These are phyloP conservation scores for Urocolius indicus DNA, from an alignment of 2,113 vertebrate species.

Conservation along the genomic window DNA sequence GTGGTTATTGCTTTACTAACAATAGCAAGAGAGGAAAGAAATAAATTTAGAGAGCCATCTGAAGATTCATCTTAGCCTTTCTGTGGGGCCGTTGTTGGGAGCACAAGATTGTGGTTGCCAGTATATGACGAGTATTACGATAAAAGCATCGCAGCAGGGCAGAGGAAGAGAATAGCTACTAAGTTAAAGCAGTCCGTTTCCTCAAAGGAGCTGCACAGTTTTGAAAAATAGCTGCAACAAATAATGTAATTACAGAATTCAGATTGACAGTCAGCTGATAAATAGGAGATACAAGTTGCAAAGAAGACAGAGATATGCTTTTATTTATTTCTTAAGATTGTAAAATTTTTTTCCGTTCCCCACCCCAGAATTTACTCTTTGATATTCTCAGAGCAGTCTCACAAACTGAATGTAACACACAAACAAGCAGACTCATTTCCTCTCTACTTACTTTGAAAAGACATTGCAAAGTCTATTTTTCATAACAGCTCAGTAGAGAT, in stretches of 20 bases:
- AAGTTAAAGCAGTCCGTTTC: slow-evolving; percentile 37
- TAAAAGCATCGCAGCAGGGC: slow-evolving; percentile 37
- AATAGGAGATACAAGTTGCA: background rate
- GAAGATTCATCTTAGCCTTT: slow-evolving; percentile 39
- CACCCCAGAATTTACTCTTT: background rate
- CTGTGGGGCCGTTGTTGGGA: slow-evolving; percentile 17
- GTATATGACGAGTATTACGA: slow-evolving; percentile 35
- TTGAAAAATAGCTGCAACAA: slow-evolving; percentile 31
- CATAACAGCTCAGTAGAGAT: background rate
- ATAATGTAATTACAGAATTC: slow-evolving; percentile 29
- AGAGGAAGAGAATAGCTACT: slow-evolving; percentile 17
- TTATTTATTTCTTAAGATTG: background rate
- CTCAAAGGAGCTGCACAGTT: background rate
- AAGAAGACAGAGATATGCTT: background rate
- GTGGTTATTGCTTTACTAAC: slow-evolving; percentile 9
- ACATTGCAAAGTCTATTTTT: background rate
- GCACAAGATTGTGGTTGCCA: slow-evolving; percentile 36
- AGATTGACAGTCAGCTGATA: slow-evolving; percentile 6
- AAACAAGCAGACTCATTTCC: background rate
- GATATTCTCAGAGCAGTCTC: background rate
- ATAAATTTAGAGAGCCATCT: slow-evolving; percentile 30
- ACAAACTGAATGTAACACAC: background rate
- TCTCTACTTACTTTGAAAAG: background rate
- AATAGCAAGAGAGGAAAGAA: background rate
- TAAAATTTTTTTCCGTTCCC: background rate